Base-by-base conservation (phyloP, 2,888 invertebrate species). In the Psylliodes chrysocephalus region DNA sequence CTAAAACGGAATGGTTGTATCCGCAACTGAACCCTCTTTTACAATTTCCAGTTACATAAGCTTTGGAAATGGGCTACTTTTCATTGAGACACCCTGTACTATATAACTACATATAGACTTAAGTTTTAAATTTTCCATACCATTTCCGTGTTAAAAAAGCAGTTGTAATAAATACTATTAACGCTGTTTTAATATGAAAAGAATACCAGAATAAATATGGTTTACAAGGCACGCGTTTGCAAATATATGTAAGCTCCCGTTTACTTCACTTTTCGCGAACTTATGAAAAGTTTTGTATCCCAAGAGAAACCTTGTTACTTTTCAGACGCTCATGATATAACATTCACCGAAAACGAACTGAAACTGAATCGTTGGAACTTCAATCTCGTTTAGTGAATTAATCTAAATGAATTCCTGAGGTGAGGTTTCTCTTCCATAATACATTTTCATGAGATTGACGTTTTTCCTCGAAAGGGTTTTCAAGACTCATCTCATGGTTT, bases 331-430 rank as follows among this genome's bases (percentile, higher is more conserved):
- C 56, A 46, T 47, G 47, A 47, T 38, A 49, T 57, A 47, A 57
- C 47, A 17, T 14, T 22, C 47, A 47, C 19, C n/a, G 40, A 12
- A n/a, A 49, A 49, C 38, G 57, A 47, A 47, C 57, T 59, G 49
- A 40, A 51, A 59, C 59, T 51, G 59, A 59, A 59, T 38, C 59
- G 19, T 25, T 33, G 51, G 18, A 53, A 53, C 59, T 59, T 40
- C 59, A 59, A 59, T 59, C 59, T 59, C 59, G 49, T 59, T 59
- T 49, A 59, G 59, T 59, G 59, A 59, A 59, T 59, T 59, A 51
- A 59, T 59, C 59, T 28, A 59, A 59, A 59, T 49, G 59, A 59
- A 59, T 59, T 59, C 40, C 59, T 59, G 40, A 59, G 59, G 59
- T 59, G 59, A 59, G 59, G 59, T 59, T 59, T 51, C 59, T 59